These are phyloP conservation scores for Coenobita brevimanus DNA, from an alignment of 1,140 invertebrate genomes.

Conservation along the genomic window DNA sequence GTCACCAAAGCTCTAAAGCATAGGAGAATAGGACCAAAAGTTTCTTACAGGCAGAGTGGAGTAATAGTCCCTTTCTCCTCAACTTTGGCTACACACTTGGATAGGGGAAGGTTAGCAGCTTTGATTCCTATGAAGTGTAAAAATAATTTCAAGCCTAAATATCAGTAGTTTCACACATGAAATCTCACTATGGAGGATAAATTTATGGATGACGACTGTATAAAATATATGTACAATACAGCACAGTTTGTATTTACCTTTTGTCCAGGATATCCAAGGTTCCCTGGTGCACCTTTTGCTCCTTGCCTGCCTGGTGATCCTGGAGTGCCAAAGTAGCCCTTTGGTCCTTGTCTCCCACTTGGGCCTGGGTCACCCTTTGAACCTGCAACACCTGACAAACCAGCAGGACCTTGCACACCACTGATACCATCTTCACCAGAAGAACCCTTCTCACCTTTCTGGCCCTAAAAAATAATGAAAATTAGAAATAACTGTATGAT, in stretches of 20 bases:
- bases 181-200: too few species aligned
- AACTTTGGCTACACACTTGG: too few species aligned
- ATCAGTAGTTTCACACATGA: too few species aligned
- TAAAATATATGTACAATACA: neutral
- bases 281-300: constrained; percentile 32
- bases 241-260: constrained; percentile 16
- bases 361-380: constrained; percentile 25
- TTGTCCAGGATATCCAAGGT: constrained; percentile 4
- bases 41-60: too few species aligned
- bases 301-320: neutral
- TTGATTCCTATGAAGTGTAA: too few species aligned
- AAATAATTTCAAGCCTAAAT: too few species aligned
- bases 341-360: neutral
- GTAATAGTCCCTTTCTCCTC: too few species aligned
- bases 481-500: neutral
- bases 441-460: constrained; percentile 20
- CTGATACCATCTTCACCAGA: constrained; percentile 48
- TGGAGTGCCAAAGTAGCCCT: constrained; percentile 26
- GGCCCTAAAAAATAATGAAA: constrained; percentile 27
- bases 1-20: too few species aligned
- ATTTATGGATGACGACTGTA: too few species aligned
- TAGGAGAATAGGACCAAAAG: too few species aligned
- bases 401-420: constrained; percentile 5
- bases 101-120: too few species aligned
- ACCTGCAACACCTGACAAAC: neutral